A percentile compares a stretch with the other conserved stretches of the same genome.
phyloP scores from a whole-genome alignment of 2,888 invertebrate genomes.

The Oscheius onirici region DNA sequence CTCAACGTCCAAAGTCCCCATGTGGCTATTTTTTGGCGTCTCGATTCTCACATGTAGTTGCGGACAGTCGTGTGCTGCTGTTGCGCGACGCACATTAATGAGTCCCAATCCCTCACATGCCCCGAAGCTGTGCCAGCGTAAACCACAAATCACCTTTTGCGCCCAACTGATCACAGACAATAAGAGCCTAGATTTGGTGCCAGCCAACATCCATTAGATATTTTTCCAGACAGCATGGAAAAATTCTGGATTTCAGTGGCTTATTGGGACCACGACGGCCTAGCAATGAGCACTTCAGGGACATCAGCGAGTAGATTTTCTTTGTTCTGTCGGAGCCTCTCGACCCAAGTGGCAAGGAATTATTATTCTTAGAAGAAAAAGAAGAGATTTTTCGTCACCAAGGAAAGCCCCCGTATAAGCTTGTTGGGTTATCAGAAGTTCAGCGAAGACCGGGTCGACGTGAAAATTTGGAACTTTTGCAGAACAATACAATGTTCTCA shows the following conservation, averaged over 20 bases:
- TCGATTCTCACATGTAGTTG: not conserved
- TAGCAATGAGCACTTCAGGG: conserved; percentile 17
- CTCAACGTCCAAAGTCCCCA: no score
- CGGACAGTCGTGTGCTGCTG: conserved; percentile 11
- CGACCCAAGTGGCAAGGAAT: not conserved
- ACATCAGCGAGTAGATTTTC: not conserved
- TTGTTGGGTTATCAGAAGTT: no score
- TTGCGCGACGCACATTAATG: conserved; percentile 31
- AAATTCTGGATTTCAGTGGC: not conserved
- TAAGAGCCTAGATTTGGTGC: conserved; percentile 16
- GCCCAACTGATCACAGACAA: conserved; percentile 32
- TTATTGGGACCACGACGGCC: not conserved
- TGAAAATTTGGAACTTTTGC: no score
- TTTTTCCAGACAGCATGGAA: not conserved
- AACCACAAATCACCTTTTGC: conserved; percentile 33
- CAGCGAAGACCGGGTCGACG: no score
- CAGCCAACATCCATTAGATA: not conserved
- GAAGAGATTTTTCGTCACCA: no score
- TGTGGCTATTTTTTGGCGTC: no score
- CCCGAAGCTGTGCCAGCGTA: conserved; percentile 30
- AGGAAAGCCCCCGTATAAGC: no score
- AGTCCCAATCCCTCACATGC: conserved; percentile 32
- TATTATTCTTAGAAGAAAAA: not conserved
- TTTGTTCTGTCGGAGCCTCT: not conserved
- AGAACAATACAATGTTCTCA: no score